A percentile compares a stretch with the other conserved stretches of the same genome.
Conservation (phyloP, 1,140 invertebrate species). For the Amphibalanus amphitrite region DNA sequence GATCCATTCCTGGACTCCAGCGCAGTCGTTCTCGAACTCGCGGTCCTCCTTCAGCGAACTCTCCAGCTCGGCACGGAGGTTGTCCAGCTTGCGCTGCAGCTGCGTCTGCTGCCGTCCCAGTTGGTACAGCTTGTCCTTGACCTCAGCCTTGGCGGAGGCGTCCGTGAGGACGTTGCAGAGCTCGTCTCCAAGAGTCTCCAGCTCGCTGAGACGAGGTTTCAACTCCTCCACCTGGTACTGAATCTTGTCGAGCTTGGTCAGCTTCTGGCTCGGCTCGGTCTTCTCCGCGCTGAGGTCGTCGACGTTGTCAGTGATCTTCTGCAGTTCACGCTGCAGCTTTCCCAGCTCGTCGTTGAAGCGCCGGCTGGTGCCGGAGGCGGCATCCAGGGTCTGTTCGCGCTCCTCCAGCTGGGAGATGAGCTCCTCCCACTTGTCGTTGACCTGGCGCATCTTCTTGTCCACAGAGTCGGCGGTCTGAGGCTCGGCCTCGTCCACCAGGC, state of each 20-base stretch:
- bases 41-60: conserved; percentile 49
- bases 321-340: conserved; percentile 57
- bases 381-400: conserved; percentile 61
- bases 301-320: conserved; percentile 65
- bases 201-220: conserved; percentile 64
- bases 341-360: conserved; percentile 75
- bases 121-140: conserved; percentile 65
- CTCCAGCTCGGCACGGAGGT: conserved; percentile 75
- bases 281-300: conserved; percentile 56
- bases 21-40: conserved; percentile 68
- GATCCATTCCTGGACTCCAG: conserved; percentile 73
- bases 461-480: conserved; percentile 38
- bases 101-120: conserved; percentile 66
- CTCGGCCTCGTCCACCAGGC: conserved; percentile 49
- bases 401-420: conserved; percentile 58
- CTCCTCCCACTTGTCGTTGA: conserved; percentile 52
- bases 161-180: conserved; percentile 78
- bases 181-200: conserved; percentile 66
- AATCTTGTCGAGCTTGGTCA: conserved; percentile 58
- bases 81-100: conserved; percentile 71
- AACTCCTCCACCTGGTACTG: conserved; percentile 75
- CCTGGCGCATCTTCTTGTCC: conserved; percentile 32
- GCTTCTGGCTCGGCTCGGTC: conserved; percentile 61
- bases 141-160: conserved; percentile 69
- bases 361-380: conserved; percentile 68